Evolutionary conservation across 1,140 invertebrate genomes (phyloP).

Genomic region (Lutraria rhynchaena): DNA sequence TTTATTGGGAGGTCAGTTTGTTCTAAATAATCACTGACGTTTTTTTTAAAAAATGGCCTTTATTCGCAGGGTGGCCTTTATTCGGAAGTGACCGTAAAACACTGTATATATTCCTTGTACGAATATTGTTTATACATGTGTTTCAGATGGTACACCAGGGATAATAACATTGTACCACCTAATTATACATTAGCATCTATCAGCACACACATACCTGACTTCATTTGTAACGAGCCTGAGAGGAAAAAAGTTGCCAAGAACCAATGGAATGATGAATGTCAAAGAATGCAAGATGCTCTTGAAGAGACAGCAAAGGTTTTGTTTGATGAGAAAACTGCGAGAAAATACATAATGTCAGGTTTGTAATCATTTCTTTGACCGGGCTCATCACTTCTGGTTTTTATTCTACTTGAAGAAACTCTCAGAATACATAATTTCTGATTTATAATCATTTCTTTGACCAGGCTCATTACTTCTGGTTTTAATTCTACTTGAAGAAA

Average conservation of each 20-base stretch:
- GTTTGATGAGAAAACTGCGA: constrained; percentile 61
- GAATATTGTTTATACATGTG: not conserved
- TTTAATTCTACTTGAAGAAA: too few species aligned
- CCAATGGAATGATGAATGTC: constrained; percentile 79
- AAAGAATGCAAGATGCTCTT: constrained; percentile 95
- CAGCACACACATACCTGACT: constrained; percentile 72
- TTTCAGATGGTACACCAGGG: constrained; percentile 87
- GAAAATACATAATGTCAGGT: constrained; percentile 94
- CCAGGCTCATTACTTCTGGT: too few species aligned
- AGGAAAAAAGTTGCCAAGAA: constrained; percentile 59
- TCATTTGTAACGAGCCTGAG: constrained; percentile 59
- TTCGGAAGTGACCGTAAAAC: too few species aligned
- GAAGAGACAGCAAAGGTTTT: constrained; percentile 87
- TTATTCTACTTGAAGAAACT: too few species aligned
- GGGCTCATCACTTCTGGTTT: too few species aligned
- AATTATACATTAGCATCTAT: constrained; percentile 88
- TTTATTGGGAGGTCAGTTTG: too few species aligned
- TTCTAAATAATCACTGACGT: too few species aligned
- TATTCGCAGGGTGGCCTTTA: too few species aligned
- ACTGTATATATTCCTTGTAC: not conserved
- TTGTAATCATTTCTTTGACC: too few species aligned
- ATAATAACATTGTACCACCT: constrained; percentile 87
- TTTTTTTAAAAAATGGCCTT: too few species aligned
- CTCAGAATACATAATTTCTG: too few species aligned
- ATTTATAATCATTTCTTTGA: too few species aligned